Evolutionary conservation across 2,888 invertebrate genomes (phyloP), one percentile per base, ranked within the genome.

Genomic region (Rhodophaea formosa): DNA sequence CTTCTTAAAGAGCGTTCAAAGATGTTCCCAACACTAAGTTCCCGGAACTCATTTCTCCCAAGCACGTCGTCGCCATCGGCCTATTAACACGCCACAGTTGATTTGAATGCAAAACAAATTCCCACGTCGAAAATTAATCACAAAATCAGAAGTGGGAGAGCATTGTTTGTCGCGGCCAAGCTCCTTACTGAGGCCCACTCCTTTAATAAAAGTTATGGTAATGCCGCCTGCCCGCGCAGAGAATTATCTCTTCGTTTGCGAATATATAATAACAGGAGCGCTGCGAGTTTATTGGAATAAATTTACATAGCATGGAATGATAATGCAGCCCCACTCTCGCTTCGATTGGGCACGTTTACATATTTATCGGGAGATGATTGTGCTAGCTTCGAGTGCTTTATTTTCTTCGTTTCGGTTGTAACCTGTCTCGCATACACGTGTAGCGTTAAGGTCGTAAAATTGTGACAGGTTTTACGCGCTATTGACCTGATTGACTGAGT

Each of bases 121-220:
- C 80, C 72, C 80, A 80, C 82, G 84, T 84, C 77, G 81, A 78
- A 86, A 88, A 89, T 89, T 88, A 90, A 90, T 89, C 88, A 85
- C 80, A 60, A 70, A 69, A 49, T 32, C 49, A 32, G 49, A 49
- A 32, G 49, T 32, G 30, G 49, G 39, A 39, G 69, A 68, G 82
- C 79, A 89, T 91, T 90, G 90, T 90, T 89, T 87, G 85, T 79
- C 82, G 64, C 73, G 65, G 67, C 62, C 71, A 66, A 68, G 71
- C 77, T 78, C 73, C 77, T 79, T 59, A 54, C 59, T 14, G 75
- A 77, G 77, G 79, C 80, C 75, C 83, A 84, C 82, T 84, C 86
- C 85, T 86, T 88, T 88, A 88, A 90, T 90, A 90, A 90, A 91
- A 91, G 88, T 88, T 91, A 90, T 91, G 91, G 79, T 84, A 90